A percentile compares a stretch with the other conserved stretches of the same genome.
Evolutionary conservation across 2,888 invertebrate genomes (phyloP).

Genomic region (Colostygia pectinataria): DNA sequence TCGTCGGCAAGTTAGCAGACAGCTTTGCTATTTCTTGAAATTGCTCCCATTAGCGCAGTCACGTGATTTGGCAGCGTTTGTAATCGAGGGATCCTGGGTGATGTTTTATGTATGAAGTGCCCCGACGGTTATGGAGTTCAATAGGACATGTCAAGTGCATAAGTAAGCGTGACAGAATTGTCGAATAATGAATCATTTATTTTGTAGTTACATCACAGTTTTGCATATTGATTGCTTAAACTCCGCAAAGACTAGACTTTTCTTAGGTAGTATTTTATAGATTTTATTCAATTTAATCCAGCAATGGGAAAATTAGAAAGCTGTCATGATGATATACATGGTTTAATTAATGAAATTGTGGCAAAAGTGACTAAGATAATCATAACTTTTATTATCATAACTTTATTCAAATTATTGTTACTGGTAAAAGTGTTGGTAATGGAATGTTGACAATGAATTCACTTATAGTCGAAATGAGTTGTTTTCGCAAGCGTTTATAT

Average conservation of each 20-base stretch:
- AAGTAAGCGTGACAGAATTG: conserved; percentile 46
- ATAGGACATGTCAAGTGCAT: conserved; percentile 48
- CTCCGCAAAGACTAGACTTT: neutral
- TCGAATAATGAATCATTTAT: conserved; percentile 29
- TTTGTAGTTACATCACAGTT: conserved; percentile 27
- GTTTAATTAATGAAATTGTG: no score
- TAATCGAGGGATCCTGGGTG: conserved; percentile 32
- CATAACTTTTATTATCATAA: no score
- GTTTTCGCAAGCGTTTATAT: conserved; percentile 15
- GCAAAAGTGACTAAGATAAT: no score
- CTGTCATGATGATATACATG: no score
- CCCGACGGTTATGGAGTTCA: conserved; percentile 48
- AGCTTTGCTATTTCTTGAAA: conserved; percentile 26
- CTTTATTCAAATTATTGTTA: neutral
- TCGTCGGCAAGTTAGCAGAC: conserved; percentile 23
- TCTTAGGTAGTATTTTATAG: neutral
- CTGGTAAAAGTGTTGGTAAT: no score
- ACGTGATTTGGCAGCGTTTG: conserved; percentile 28
- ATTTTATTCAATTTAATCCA: no score
- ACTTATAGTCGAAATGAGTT: neutral
- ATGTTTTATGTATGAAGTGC: conserved; percentile 59
- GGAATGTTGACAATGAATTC: neutral
- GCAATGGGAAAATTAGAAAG: no score
- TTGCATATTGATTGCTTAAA: conserved; percentile 22
- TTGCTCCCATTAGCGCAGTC: conserved; percentile 20